Evolutionary conservation across 35 echinoderm and acorn worm species (phyloP).

Genomic region (Holothuria glaberrima): DNA sequence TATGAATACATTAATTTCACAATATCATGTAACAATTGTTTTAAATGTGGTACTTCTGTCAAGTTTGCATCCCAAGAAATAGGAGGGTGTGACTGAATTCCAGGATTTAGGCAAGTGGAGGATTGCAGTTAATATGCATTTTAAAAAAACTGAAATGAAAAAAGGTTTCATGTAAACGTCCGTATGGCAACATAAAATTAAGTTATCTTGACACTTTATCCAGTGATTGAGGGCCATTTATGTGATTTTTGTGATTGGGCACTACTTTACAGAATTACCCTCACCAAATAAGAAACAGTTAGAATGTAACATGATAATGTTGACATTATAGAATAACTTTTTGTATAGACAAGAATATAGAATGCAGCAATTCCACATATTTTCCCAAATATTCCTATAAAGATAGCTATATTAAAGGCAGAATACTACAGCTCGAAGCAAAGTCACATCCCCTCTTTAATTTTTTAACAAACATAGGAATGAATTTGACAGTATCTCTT

Average conservation of each 20-base stretch:
- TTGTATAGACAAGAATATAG: background rate
- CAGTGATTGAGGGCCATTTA: background rate
- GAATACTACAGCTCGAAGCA: background rate
- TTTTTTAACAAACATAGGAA: too few species aligned
- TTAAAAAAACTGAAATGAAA: background rate
- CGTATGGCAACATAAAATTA: background rate
- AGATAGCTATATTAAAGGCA: background rate
- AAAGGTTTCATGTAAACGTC: background rate
- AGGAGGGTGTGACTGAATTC: background rate
- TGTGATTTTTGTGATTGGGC: background rate
- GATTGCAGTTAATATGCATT: background rate
- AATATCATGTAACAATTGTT: constrained; percentile 2
- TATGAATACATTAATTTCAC: background rate
- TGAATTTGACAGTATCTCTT: background rate
- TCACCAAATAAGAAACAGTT: background rate
- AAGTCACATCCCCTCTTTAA: constrained; percentile 1
- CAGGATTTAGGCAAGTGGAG: background rate
- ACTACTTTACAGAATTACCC: too few species aligned
- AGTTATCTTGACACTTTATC: background rate
- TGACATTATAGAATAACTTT: background rate
- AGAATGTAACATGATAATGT: background rate
- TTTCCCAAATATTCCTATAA: constrained; percentile 15
- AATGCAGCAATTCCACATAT: background rate
- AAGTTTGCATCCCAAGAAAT: background rate
- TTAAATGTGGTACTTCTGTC: constrained; percentile 4